These are phyloP conservation scores for Perodicticus potto DNA, from an alignment of 2,797 vertebrate species.

Conservation along the genomic window DNA sequence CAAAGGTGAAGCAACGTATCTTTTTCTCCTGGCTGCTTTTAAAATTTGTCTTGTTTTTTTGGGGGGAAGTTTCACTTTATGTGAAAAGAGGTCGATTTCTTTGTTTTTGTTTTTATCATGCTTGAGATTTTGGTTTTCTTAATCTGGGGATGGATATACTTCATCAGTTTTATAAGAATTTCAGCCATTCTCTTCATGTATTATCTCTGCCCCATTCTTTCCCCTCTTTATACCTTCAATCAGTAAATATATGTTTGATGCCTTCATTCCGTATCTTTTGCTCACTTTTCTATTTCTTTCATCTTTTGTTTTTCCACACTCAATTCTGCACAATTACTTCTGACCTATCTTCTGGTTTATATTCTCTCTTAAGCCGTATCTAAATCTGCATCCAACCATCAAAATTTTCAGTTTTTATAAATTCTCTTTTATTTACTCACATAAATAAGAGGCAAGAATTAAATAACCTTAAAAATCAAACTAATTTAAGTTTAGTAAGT, in stretches of 20 bases:
- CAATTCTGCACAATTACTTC: background rate
- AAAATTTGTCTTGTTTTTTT: background rate
- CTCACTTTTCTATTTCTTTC: background rate
- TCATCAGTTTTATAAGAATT: background rate
- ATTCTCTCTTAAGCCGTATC: background rate
- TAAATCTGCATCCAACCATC: background rate
- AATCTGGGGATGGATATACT: background rate
- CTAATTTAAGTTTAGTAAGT: background rate
- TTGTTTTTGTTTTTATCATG: background rate
- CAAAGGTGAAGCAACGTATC: background rate
- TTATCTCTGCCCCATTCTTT: background rate
- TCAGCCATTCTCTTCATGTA: constrained; percentile 4
- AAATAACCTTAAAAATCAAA: background rate
- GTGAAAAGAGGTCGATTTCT: background rate
- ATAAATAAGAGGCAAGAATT: background rate
- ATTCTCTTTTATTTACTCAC: background rate
- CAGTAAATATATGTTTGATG: background rate
- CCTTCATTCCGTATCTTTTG: background rate
- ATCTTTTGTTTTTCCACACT: background rate
- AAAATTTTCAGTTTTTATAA: background rate
- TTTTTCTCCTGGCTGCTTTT: background rate
- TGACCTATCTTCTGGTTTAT: background rate
- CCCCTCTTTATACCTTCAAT: background rate
- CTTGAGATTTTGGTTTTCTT: background rate
- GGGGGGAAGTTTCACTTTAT: background rate